Percentiles rank a stretch among this genome's conserved stretches.
Evolutionary conservation across 2,797 vertebrate species (phyloP).

Genomic region (Alexandromys oeconomus): DNA sequence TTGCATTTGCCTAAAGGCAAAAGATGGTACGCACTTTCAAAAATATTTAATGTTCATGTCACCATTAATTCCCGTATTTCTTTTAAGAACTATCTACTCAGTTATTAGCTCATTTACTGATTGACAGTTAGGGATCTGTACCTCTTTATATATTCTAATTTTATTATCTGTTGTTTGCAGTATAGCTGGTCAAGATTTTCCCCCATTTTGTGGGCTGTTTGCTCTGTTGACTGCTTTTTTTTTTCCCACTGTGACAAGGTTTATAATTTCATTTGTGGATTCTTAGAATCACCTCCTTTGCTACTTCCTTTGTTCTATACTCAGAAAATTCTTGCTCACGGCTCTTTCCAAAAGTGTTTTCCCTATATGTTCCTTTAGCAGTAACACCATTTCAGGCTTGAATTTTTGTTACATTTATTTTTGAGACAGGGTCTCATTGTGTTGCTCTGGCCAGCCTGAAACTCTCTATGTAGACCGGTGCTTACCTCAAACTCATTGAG

Average conservation of each 20-base stretch:
- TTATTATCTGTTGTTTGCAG: not conserved
- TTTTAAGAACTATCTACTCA: not conserved
- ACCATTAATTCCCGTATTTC: not conserved
- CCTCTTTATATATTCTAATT: not conserved
- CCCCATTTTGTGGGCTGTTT: not conserved
- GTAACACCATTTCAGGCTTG: not conserved
- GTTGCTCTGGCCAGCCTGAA: not conserved
- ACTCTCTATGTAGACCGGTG: not conserved
- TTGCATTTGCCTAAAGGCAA: not conserved
- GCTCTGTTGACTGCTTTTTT: not conserved
- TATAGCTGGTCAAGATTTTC: not conserved
- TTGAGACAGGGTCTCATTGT: not conserved
- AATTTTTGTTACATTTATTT: not conserved
- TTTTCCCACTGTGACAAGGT: not conserved
- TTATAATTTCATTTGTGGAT: not conserved
- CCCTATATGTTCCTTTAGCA: not conserved
- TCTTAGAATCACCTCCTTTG: not conserved
- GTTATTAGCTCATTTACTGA: not conserved
- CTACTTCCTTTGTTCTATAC: not conserved
- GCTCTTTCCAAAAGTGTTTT: not conserved
- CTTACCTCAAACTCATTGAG: not conserved
- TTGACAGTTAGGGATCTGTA: not conserved
- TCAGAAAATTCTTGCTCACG: not conserved
- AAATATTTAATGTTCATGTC: not conserved
- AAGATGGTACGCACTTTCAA: not conserved